Base-by-base conservation (phyloP, 2,797 vertebrate genomes). In the Neosilurus mollespiculum region DNA sequence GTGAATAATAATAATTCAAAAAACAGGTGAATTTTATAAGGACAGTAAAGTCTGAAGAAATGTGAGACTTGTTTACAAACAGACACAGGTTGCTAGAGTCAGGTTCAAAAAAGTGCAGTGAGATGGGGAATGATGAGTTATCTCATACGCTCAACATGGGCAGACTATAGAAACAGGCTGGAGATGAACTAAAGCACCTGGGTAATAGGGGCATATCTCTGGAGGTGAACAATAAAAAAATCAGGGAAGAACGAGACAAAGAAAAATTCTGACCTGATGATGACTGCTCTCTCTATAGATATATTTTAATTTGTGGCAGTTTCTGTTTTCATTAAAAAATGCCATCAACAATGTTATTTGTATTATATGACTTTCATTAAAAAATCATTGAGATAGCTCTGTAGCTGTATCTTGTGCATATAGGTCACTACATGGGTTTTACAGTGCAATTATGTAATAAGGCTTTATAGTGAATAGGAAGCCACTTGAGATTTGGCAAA, bases 91-190 rank as follows among this genome's bases (percentile, higher is more conserved):
- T 64, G 22, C 79, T 49, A 62, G 26, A 54, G 34, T 83, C 37
- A 26, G 72, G 64, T 78, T 88, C 66, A 77, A 73, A 85, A 86
- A 84, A 77, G 34, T 7, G 34, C 62, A 75, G 82, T 71, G 62
- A 83, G 69, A 86, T 84, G 65, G 58, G 51, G 43, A 81, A 84
- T 83, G 80, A 82, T 79, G 37, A 64, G 61, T 54, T 4, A 34
- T n/a, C 24, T 70, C 9, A 9, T 53, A 69, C 14, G 11, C 51
- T 70, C 16, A 62, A 22, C 43, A 81, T 20, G 22, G 59, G 61
- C 54, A 59, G 34, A 49, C 34, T 9, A 9, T 20, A 58, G 76
- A 64, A 71, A 30, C 4, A 51, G 65, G 43, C 62, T 53, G 10
- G 66, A 64, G 73, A 83, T 75, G 43, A 62, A 73, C 53, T 59